These are phyloP conservation scores for Nebria salina DNA, from an alignment of 2,888 invertebrate genomes.

Conservation along the genomic window DNA sequence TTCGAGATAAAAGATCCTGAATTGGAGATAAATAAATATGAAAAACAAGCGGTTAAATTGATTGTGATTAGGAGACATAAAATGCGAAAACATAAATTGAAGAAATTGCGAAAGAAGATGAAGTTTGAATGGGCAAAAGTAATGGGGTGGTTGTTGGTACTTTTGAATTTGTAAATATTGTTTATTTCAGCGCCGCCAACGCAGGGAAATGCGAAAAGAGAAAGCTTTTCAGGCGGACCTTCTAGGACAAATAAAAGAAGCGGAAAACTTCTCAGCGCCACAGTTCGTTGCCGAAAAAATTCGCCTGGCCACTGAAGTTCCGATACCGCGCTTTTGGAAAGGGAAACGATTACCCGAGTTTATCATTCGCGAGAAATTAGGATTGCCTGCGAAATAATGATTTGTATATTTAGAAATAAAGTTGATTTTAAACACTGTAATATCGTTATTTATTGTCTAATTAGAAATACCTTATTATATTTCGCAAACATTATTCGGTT, in stretches of 20 bases:
- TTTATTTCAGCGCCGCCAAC: constrained; percentile 68
- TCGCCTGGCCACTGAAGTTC: constrained; percentile 68
- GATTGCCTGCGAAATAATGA: constrained; percentile 60
- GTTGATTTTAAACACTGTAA: not conserved
- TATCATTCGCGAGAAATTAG: constrained; percentile 73
- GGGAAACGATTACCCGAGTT: constrained; percentile 74
- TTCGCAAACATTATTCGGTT: too few species aligned
- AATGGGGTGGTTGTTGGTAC: constrained; percentile 48
- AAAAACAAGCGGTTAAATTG: constrained; percentile 77
- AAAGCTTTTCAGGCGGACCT: constrained; percentile 79
- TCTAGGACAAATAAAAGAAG: constrained; percentile 74
- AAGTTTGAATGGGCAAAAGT: constrained; percentile 79
- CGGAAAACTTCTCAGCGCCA: constrained; percentile 80
- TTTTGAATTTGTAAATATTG: too few species aligned
- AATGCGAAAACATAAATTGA: constrained; percentile 88
- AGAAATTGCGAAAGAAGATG: constrained; percentile 82
- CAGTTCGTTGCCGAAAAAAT: constrained; percentile 75
- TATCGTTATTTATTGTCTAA: not conserved
- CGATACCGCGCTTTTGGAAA: constrained; percentile 67
- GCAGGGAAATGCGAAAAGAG: constrained; percentile 78
- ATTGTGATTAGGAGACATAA: constrained; percentile 82
- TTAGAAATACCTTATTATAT: not conserved
- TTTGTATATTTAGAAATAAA: constrained; percentile 12
- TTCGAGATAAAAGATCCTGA: constrained; percentile 54
- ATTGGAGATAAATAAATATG: constrained; percentile 59